phyloP scores from a whole-genome alignment of 2,888 invertebrate species.

The Lottia gigantea region DNA sequence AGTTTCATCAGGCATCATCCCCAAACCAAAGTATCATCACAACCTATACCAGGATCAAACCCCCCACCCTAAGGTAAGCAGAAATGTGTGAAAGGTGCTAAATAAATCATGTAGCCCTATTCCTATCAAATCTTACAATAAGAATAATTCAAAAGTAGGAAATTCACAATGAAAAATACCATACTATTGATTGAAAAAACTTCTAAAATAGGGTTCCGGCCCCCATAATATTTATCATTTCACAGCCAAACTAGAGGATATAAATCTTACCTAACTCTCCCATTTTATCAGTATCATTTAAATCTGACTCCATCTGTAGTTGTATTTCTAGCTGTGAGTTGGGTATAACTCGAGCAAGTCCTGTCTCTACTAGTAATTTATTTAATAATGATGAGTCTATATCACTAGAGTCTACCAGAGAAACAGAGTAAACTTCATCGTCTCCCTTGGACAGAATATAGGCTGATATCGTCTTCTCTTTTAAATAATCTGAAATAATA shows the following conservation, averaged over 20 bases:
- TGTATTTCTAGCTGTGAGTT: conserved; percentile 46
- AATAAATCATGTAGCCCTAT: too few relatives aligned
- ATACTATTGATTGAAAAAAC: too few relatives aligned
- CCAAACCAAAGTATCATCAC: too few relatives aligned
- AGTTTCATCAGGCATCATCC: too few relatives aligned
- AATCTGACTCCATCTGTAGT: conserved; percentile 40
- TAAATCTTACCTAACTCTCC: conserved; percentile 20
- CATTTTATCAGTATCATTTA: conserved; percentile 26
- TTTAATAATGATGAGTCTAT: conserved; percentile 17
- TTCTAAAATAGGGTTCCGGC: too few relatives aligned
- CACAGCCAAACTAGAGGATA: background rate
- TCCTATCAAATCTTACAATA: too few relatives aligned
- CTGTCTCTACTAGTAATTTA: conserved; percentile 35
- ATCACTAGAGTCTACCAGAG: background rate
- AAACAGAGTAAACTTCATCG: conserved; percentile 34
- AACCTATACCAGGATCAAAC: too few relatives aligned
- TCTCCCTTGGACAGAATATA: conserved; percentile 42
- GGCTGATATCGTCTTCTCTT: conserved; percentile 24
- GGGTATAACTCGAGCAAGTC: conserved; percentile 35
- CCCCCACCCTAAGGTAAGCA: too few relatives aligned
- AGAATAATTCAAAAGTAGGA: too few relatives aligned
- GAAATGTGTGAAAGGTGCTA: too few relatives aligned
- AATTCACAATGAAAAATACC: background rate
- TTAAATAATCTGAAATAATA: conserved; percentile 19
- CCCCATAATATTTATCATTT: too few relatives aligned